Evolutionary conservation across 2,888 invertebrate species (phyloP).

Genomic region (Tortricodes alternella): DNA sequence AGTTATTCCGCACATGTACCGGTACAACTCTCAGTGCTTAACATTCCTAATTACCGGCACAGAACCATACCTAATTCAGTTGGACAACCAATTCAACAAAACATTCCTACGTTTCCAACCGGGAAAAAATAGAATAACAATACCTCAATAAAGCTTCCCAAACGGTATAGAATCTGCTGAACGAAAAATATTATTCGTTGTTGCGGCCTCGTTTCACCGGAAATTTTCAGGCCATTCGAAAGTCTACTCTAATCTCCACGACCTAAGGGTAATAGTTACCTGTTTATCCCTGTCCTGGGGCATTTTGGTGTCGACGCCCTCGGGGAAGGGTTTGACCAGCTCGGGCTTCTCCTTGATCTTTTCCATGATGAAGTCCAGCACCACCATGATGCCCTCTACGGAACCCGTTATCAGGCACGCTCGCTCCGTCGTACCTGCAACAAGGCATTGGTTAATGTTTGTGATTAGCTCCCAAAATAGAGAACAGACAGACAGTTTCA

Average conservation of each 20-base stretch:
- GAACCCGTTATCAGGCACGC: conserved; percentile 96
- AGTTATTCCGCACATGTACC: conserved; percentile 16
- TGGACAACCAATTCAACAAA: conserved; percentile 11
- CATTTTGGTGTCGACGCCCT: conserved; percentile 91
- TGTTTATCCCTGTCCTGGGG: conserved; percentile 95
- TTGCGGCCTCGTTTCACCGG: neutral
- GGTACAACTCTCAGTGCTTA: neutral
- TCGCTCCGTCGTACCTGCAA: conserved; percentile 94
- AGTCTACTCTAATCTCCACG: neutral
- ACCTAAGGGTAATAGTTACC: conserved; percentile 49
- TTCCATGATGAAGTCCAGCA: conserved; percentile 96
- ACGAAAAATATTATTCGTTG: too few species aligned
- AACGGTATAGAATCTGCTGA: too few species aligned
- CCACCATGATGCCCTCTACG: conserved; percentile 94
- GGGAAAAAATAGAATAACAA: too few species aligned
- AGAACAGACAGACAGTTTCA: too few species aligned
- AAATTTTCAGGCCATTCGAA: neutral
- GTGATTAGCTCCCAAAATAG: too few species aligned
- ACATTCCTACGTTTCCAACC: too few species aligned
- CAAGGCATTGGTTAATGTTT: too few species aligned
- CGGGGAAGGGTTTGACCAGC: conserved; percentile 90
- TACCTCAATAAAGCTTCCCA: too few species aligned
- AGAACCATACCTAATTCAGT: neutral
- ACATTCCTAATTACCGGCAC: conserved; percentile 16
- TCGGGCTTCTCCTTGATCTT: conserved; percentile 98